Base-by-base conservation (phyloP, 1,140 invertebrate species). In the Brachionus plicatilis region DNA sequence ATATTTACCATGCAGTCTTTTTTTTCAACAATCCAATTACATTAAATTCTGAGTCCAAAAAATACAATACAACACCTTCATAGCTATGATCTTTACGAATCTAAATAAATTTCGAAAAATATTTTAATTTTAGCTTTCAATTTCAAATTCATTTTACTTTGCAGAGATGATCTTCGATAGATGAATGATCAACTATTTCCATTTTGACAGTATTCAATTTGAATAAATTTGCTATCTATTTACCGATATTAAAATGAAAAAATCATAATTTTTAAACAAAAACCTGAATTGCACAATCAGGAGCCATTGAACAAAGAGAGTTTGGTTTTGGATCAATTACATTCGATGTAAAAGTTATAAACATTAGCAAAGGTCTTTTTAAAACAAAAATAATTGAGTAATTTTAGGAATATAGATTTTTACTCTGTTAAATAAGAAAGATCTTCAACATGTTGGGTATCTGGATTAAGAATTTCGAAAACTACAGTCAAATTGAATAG, bases 21-120 rank as follows among this genome's bases (percentile, higher is more conserved):
- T 90, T 90, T 85, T 91, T 91, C 37, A 91, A 85, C 5, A 91
- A 60, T 9, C 91, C 91, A 84, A 91, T 89, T 0, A 90, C 89
- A 85, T 86, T 86, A 37, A 86, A 85, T 33, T 87, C 68, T 17
- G 85, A 85, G 85, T 91, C 90, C 12, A 91, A 45, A 86, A 90
- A 91, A 87, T 90, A 91, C 14, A 91, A 85, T 1, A 91, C 91
- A 86, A 89, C 88, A 9, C 91, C 91, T 86, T 91, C 91, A 84
- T 87, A 88, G 41, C 88, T 86, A 83, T 87, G 87, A 6, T 87
- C 88, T 65, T 86, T 79, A 43, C 90, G 87, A 43, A 91, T 87
- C 88, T 90, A 47, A n/a, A 47, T 47, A 47, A 11, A 47, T 47
- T 47, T 47, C 56, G 84, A 12, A 85, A 70, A 17, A 53, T 78